phyloP scores from a whole-genome alignment of 2,113 vertebrate genomes.

The Microcebus murinus region DNA sequence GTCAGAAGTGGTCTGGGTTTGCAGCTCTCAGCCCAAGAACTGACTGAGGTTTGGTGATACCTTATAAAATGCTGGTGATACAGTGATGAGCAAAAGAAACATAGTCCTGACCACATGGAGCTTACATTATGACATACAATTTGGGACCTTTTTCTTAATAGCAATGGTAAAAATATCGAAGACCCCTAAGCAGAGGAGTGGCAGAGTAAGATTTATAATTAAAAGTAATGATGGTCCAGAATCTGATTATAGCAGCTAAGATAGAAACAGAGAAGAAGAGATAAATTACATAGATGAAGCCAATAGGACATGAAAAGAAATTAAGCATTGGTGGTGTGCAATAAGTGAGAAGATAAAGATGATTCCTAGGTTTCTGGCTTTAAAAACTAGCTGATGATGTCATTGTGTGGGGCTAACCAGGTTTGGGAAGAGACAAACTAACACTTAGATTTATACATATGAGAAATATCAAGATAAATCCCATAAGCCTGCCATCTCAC shows the following conservation, averaged over 20 bases:
- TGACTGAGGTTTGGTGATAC: not conserved
- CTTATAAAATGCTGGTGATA: not conserved
- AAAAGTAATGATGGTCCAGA: not conserved
- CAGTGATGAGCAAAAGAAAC: not conserved
- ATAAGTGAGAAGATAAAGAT: not conserved
- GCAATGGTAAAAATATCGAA: not conserved
- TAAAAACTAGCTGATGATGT: not conserved
- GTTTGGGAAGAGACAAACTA: not conserved
- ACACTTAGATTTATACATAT: not conserved
- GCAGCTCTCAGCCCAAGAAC: not conserved
- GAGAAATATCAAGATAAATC: not conserved
- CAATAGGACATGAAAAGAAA: constrained; percentile 32
- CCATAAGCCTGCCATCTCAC: not conserved
- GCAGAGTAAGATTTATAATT: constrained; percentile 1
- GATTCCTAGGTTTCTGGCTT: not conserved
- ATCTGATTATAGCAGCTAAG: not conserved
- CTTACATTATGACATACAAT: not conserved
- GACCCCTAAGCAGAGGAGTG: not conserved
- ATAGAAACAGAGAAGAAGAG: not conserved
- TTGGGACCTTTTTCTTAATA: not conserved
- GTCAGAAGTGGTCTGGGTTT: not conserved
- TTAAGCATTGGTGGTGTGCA: not conserved
- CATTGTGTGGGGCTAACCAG: not conserved
- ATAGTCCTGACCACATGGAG: rapidly evolving
- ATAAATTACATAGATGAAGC: constrained; percentile 42